Evolutionary conservation across 2,113 vertebrate species (phyloP).

Genomic region (Salvator merianae): DNA sequence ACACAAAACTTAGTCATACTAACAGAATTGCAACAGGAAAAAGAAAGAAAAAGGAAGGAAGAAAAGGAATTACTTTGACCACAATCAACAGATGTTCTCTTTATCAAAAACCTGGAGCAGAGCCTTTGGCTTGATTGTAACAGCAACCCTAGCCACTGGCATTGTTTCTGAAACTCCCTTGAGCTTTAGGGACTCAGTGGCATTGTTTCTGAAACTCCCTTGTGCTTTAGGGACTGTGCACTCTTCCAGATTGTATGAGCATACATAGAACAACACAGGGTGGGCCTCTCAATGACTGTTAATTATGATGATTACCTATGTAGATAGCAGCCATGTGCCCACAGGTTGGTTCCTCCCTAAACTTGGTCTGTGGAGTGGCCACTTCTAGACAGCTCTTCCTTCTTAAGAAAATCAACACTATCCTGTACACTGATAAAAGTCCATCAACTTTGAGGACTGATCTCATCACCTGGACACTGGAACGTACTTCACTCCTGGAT

Average conservation of each 20-base stretch:
- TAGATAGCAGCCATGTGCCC: too few relatives aligned
- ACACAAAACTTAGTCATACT: background rate
- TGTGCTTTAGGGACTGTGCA: too few relatives aligned
- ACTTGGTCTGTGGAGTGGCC: too few relatives aligned
- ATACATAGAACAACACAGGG: background rate
- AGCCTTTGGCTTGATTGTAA: background rate
- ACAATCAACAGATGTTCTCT: background rate
- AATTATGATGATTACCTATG: too few relatives aligned
- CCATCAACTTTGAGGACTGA: too few relatives aligned
- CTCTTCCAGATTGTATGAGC: background rate
- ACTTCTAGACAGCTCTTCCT: too few relatives aligned
- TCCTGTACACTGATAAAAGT: too few relatives aligned
- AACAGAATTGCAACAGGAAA: background rate
- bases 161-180: background rate
- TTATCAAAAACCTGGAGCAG: background rate
- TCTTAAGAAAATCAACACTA: too few relatives aligned
- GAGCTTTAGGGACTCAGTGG: background rate
- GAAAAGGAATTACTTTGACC: background rate
- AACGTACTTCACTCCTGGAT: too few relatives aligned
- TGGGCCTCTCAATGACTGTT: background rate
- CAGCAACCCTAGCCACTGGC: background rate
- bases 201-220: too few relatives aligned
- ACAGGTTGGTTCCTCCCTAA: too few relatives aligned
- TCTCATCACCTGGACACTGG: too few relatives aligned
- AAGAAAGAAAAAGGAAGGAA: background rate